These are phyloP conservation scores for Apostichopus leukothele DNA, from an alignment of 53 echinoderm and acorn worm genomes.

Conservation along the genomic window DNA sequence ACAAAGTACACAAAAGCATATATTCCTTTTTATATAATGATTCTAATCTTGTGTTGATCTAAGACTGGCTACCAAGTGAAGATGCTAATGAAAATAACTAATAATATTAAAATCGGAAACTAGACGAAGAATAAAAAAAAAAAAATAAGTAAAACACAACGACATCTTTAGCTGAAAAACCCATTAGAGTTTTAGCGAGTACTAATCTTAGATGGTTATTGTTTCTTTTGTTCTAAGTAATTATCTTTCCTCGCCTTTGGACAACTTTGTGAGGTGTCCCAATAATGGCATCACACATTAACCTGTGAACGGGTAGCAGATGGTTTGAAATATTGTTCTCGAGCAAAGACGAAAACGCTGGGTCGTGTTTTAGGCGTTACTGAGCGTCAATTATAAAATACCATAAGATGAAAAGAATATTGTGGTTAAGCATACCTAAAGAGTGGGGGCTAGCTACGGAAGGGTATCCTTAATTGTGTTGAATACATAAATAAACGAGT, in stretches of 20 bases:
- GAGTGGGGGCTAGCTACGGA: too few species aligned
- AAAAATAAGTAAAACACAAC: background rate
- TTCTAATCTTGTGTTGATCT: background rate
- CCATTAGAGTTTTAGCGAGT: conserved; percentile 7
- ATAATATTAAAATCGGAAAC: background rate
- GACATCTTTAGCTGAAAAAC: background rate
- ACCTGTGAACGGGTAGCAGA: conserved; percentile 37
- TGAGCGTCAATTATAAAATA: too few species aligned
- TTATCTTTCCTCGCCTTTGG: background rate
- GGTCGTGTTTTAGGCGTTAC: too few species aligned
- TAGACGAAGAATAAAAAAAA: background rate
- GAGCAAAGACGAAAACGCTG: too few species aligned
- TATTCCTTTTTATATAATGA: too few species aligned
- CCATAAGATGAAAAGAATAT: too few species aligned
- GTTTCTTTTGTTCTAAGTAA: conserved; percentile 15
- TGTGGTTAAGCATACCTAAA: too few species aligned
- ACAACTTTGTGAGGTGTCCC: background rate
- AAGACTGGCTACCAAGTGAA: background rate
- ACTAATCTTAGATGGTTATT: conserved; percentile 3
- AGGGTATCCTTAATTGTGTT: too few species aligned
- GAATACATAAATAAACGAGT: too few species aligned
- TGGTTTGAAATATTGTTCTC: background rate
- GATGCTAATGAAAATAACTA: background rate
- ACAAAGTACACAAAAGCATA: too few species aligned
- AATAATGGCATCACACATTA: conserved; percentile 11